Conservation (phyloP, 2,888 invertebrate species). For the Zelleria hepariella region DNA sequence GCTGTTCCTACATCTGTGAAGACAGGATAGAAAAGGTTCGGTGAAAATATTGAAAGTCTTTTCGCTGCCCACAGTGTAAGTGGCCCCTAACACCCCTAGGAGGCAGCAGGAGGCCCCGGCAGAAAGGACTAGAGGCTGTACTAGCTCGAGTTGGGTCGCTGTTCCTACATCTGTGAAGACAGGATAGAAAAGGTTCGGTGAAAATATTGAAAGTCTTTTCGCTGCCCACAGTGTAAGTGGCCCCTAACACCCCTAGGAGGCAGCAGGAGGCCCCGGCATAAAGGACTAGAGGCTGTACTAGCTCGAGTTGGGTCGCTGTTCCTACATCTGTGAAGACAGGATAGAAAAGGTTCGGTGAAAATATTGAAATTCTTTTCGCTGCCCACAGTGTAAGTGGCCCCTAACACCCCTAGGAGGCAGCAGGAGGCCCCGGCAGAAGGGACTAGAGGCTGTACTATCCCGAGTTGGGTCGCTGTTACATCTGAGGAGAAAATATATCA, state of each 20-base stretch:
- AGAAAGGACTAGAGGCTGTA: conserved; percentile 66
- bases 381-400: conserved; percentile 65
- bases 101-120: conserved; percentile 58
- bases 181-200: too few species aligned
- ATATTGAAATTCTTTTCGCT: too few species aligned
- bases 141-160: conserved; percentile 81
- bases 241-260: conserved; percentile 55
- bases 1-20: conserved; percentile 83
- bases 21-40: too few species aligned
- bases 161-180: conserved; percentile 87
- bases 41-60: too few species aligned
- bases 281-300: conserved; percentile 73
- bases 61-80: conserved; percentile 75
- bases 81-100: conserved; percentile 56
- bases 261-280: conserved; percentile 56
- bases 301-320: conserved; percentile 82
- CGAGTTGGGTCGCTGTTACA: conserved; percentile 83
- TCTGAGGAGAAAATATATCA: too few species aligned
- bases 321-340: conserved; percentile 78
- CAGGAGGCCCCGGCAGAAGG: conserved; percentile 55
- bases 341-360: too few species aligned
- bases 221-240: conserved; percentile 48
- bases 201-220: too few species aligned
- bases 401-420: conserved; percentile 56
- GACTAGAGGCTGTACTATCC: conserved; percentile 74